Conservation (phyloP, 2,888 invertebrate genomes). For the Nowickia ferox region DNA sequence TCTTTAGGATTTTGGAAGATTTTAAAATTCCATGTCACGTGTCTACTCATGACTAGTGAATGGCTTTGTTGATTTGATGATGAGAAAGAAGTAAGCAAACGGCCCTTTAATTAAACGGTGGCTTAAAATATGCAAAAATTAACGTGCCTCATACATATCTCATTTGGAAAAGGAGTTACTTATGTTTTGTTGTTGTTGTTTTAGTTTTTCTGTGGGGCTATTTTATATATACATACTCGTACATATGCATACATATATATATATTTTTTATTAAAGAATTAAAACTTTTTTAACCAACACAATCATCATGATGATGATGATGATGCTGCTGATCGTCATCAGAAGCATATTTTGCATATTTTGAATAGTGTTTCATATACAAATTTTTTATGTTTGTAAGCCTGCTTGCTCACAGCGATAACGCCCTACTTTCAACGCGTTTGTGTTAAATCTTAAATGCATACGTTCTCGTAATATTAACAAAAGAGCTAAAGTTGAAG, state of each 20-base stretch:
- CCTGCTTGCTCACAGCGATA: conserved; percentile 72
- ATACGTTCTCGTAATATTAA: conserved; percentile 29
- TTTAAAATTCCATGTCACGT: conserved; percentile 34
- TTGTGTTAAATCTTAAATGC: conserved; percentile 24
- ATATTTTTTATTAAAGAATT: conserved; percentile 11
- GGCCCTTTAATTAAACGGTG: conserved; percentile 83
- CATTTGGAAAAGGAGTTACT: conserved; percentile 76
- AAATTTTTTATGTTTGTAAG: conserved; percentile 30
- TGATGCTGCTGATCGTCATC: not conserved
- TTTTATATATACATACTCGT: no score
- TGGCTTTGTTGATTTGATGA: not conserved
- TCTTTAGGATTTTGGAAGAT: not conserved
- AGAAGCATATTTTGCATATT: conserved; percentile 64
- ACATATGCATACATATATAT: no score
- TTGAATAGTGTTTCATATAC: conserved; percentile 26
- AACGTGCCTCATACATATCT: conserved; percentile 81
- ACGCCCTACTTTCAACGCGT: conserved; percentile 81
- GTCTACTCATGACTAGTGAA: conserved; percentile 22
- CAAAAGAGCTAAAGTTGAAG: conserved; percentile 28
- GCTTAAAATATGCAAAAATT: conserved; percentile 83
- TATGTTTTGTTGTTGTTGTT: conserved; percentile 53
- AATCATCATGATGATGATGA: not conserved
- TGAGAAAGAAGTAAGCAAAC: not conserved
- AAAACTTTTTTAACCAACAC: conserved; percentile 8
- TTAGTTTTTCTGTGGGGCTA: conserved; percentile 17